Base-by-base conservation (phyloP, 2,797 vertebrate species). In the Syndactyla subalaris region DNA sequence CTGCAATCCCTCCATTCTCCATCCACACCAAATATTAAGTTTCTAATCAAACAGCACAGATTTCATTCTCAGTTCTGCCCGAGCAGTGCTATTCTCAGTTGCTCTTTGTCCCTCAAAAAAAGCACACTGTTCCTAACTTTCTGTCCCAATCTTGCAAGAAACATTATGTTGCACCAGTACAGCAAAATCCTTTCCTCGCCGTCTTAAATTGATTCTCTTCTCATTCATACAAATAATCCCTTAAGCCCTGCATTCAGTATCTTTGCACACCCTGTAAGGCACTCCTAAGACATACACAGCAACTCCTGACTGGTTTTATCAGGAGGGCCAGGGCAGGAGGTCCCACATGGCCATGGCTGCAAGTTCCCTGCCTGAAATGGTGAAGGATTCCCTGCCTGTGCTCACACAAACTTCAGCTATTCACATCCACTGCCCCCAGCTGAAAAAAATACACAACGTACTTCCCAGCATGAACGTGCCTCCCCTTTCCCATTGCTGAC, bases 181-280 rank as follows among this genome's bases (percentile, higher is more conserved):
- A 85, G 66, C 70, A 85, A 80, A 91, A 82, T 52, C 84, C 55
- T 88, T 10, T 21, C 63, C 43, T 82, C 24, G 2, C 6, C 9
- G 3, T 58, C 59, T 87, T 62, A 80, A 85, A 91, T 74, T 48
- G 62, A 93, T 89, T 93, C 26, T 80, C 88, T 76, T 75, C 75
- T 87, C 66, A 57, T 71, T 91, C 54, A 30, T 51, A 77, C 3
- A 2, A 6, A 84, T 71, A 80, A 89, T 78, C 68, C 58, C 85
- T 94, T 92, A 93, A 95, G 4, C 62, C 43, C 70, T 27, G 27
- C 30, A 18, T 55, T 77, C 89, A 75, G 11, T 81, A 75, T 19
- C 83, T 73, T 34, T 68, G n/a, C 85, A 66, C 14, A 59, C 38
- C 17, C 38, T 49, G 10, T 59, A 70, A 79, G 4, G 39, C 30